Evolutionary conservation across 2,113 vertebrate genomes (phyloP), one percentile per base, ranked within the genome.

Genomic region (Verasper variegatus): DNA sequence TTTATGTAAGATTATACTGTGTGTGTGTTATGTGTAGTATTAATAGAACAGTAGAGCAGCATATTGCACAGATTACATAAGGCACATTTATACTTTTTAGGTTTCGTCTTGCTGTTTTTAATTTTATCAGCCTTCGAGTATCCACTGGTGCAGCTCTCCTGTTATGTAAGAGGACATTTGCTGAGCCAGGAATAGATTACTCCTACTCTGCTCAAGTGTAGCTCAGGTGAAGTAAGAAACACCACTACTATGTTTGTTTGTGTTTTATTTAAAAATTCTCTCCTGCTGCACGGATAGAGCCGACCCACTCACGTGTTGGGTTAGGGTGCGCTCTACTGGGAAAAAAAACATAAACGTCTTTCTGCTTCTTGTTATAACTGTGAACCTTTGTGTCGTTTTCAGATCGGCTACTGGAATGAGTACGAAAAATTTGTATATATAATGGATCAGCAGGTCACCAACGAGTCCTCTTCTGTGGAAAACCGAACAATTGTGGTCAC

Each of bases 401-500:
- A 99, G 98, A 96, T 97, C 91, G 98, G 97, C 87, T 98, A 98
- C 90, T 99, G 98, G 98, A 99, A 97, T 61, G 97, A 99, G 81
- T 98, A 96, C 87, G 97, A 99, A 93, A 96, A 96, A 86, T 98
- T 98, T 95, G 97, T 99, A 87, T 96, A 95, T 92, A 92, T 96
- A 86, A 93, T 96, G 71, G 97, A 99, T 93, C 95, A 95, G 68
- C 96, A 97, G 88, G 95, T 97, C 84, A 95, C 96, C 94, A 99
- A 99, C 90, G 97, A 98, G 86, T 95, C 95, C 67, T 95, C 97
- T 27, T 98, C 97, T 93, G 93, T 97, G 93, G 98, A 99, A 95
- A 99, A 99, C 92, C 95, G 97, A 94, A 99, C 98, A 86, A 99
- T 99, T 88, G 96, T 99, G 85, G 98, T 99, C 92, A 99, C 98